Percentiles rank a stretch among this genome's conserved stretches.
Evolutionary conservation across 2,888 invertebrate species (phyloP).

Genomic region (Pollenia labialis): DNA sequence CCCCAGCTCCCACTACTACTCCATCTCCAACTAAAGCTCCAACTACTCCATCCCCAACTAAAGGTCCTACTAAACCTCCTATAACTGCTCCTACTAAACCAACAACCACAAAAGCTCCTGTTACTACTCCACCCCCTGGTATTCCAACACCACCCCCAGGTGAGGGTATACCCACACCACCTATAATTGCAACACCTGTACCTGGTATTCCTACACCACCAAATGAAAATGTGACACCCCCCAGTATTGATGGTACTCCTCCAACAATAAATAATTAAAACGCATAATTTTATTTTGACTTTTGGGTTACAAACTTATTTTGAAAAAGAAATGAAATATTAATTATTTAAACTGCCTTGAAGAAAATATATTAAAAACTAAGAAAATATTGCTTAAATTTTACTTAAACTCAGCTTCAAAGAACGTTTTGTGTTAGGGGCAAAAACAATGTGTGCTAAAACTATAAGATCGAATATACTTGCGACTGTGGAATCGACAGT

Average conservation of each 20-base stretch:
- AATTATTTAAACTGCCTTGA: no score
- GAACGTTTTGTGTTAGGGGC: no score
- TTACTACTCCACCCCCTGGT: neutral
- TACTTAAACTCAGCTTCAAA: no score
- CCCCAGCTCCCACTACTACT: slow-evolving; percentile 31
- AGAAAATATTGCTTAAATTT: no score
- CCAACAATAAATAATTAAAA: neutral
- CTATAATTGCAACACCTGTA: slow-evolving; percentile 72
- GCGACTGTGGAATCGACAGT: no score
- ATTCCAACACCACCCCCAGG: slow-evolving; percentile 56
- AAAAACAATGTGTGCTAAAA: no score
- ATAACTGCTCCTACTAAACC: slow-evolving; percentile 42
- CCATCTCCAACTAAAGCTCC: slow-evolving; percentile 33
- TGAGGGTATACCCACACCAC: slow-evolving; percentile 75
- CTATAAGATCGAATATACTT: no score
- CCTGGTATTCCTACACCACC: slow-evolving; percentile 73
- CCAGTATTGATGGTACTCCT: slow-evolving; percentile 73
- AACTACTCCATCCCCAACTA: slow-evolving; percentile 7
- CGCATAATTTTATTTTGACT: no score
- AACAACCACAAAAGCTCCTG: slow-evolving; percentile 13
- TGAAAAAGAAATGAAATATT: no score
- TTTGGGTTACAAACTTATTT: no score
- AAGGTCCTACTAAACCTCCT: neutral
- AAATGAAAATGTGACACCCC: slow-evolving; percentile 73
- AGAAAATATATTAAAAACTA: no score